Base-by-base conservation (phyloP, 2,797 vertebrate species). In the Anguilla obscura region DNA sequence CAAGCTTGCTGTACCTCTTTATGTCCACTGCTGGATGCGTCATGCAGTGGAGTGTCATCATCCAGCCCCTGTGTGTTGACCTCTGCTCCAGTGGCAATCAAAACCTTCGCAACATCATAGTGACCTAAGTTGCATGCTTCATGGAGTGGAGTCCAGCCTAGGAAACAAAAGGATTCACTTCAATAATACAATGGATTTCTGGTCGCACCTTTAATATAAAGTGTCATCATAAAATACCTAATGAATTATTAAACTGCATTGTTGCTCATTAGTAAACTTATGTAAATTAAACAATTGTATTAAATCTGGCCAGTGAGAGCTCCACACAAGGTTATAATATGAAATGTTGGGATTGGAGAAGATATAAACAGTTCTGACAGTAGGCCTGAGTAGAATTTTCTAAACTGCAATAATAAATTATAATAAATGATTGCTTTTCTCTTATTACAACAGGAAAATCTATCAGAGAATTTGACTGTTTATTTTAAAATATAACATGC, bases 121-220 rank as follows among this genome's bases (percentile, higher is more conserved):
- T 98, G 99, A 88, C 99, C 99, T 83, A 98, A 97, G 89, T 99
- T 99, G 93, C 99, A 99, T 83, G 99, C 99, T 96, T 99, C 99
- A 86, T 99, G 99, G 45, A 99, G 95, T 8, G 99, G 99, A 40
- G 99, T 99, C 99, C 98, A 99, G 87, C 98, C 99, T 99, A 88
- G 88, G 30, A 50, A 87, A 33, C 2, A 86, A 54, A 91, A 40
- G 86, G 85, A 36, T 36, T 76, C 12, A 33, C 16, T 76, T 76
- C 30, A 16, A 40, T 40, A 0, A 33, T 12, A 71, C 6, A 12
- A 14, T 71, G 27, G 69, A 71, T 14, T 71, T 30, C 8, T 30
- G 27, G 7, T 30, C 27, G 33, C 69, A 30, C 69, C 40, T 71
- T 1, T 27, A 71, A 9, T 30, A 71, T 30, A 71, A 10, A n/a